phyloP scores from a whole-genome alignment of 2,888 invertebrate genomes.

The Rotaria magnacalcarata region DNA sequence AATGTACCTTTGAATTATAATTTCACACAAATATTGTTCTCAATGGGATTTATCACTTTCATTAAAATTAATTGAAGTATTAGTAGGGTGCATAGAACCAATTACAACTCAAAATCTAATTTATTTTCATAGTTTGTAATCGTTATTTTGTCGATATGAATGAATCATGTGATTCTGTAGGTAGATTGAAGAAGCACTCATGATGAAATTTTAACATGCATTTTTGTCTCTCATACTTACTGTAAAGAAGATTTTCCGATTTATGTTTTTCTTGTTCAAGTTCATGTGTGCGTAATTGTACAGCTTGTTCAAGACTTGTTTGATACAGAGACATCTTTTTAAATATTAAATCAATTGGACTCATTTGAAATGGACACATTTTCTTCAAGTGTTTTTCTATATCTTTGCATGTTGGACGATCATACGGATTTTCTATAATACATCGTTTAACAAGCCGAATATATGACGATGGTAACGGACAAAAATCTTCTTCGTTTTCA shows the following conservation, averaged over 20 bases:
- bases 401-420: conserved; percentile 51
- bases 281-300: conserved; percentile 50
- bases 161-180: too few relatives aligned
- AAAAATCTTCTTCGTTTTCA: conserved; percentile 49
- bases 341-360: conserved; percentile 55
- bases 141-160: too few relatives aligned
- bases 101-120: too few relatives aligned
- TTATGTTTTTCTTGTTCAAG: conserved; percentile 52
- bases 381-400: conserved; percentile 50
- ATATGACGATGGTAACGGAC: conserved; percentile 50
- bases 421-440: conserved; percentile 48
- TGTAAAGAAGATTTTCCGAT: conserved; percentile 52
- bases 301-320: not conserved
- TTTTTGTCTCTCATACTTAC: conserved; percentile 47
- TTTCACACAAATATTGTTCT: too few relatives aligned
- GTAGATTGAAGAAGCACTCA: too few relatives aligned
- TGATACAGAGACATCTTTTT: conserved; percentile 50
- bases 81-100: too few relatives aligned
- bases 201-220: too few relatives aligned
- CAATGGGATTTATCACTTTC: too few relatives aligned
- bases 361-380: conserved; percentile 53
- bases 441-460: conserved; percentile 51
- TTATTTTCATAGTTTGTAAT: too few relatives aligned
- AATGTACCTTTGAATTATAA: too few relatives aligned
- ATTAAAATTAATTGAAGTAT: too few relatives aligned